Evolutionary conservation across 1,140 invertebrate species (phyloP), one percentile per base, ranked within the genome.

Genomic region (Micrasema minimum): DNA sequence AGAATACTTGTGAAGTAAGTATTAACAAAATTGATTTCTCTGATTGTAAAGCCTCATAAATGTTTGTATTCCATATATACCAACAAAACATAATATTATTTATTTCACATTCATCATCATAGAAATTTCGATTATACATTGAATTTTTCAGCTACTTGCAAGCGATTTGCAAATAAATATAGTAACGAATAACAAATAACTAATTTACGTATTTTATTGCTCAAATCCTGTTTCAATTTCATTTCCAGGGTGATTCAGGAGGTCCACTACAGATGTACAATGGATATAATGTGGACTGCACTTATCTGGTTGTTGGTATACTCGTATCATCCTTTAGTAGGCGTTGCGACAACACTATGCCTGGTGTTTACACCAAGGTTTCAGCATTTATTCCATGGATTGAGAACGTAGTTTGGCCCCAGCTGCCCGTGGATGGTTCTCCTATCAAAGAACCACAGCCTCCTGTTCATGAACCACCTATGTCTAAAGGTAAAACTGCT

Each of bases 361-460:
- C 87, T n/a, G 88, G 83, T 0, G 79, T 90, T 4, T 90, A 89
- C 75, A 87, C 87, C 0, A 82, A 80, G 77, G 85, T 90, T 0
- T 85, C 85, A 14, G 79, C 82, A 22, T 90, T 87, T 75, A 68
- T 89, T 0, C 78, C 84, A 11, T 90, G 88, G 88, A 89, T 90
- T 38, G 87, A 88, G 77, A 78, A 77, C 43, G 80, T 81, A 2
- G 83, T 86, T 9, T 85, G 84, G 83, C 77, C 80, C n/a, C n/a
- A n/a, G n/a, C n/a, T n/a, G n/a, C n/a, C n/a, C n/a, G n/a, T n/a
- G n/a, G n/a, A n/a, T n/a, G n/a, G n/a, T n/a, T n/a, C n/a, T n/a
- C n/a, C n/a, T n/a, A n/a, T n/a, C n/a, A n/a, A n/a, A n/a, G n/a
- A n/a, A n/a, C n/a, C n/a, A n/a, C n/a, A n/a, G n/a, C n/a, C n/a